These are phyloP conservation scores for Petrolisthes manimaculis DNA, from an alignment of 2,888 invertebrate genomes.

Conservation along the genomic window DNA sequence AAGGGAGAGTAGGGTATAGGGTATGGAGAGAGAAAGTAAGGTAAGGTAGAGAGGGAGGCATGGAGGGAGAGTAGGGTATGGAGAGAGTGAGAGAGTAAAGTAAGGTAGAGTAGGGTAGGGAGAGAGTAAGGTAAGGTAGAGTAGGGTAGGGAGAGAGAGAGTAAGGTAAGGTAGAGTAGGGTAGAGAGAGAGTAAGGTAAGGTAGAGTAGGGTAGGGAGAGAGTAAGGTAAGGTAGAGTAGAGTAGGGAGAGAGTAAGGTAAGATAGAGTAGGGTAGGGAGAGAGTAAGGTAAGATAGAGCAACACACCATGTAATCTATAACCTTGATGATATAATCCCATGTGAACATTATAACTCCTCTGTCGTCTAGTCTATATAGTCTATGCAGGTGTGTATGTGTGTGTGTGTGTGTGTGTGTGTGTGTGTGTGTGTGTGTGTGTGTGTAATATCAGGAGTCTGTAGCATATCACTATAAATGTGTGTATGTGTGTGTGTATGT, in stretches of 20 bases:
- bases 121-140: not conserved
- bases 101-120: not conserved
- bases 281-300: not conserved
- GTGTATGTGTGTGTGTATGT: constrained; percentile 7
- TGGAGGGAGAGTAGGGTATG: not conserved
- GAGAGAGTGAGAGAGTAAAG: not conserved
- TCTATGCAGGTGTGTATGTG: constrained; percentile 5
- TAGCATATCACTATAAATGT: not conserved
- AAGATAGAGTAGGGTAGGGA: not conserved
- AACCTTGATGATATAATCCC: not conserved
- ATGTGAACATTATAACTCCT: not conserved
- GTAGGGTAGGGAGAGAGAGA: not conserved
- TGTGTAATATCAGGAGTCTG: constrained; percentile 13
- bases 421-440: constrained; percentile 22
- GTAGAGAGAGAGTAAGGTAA: not conserved
- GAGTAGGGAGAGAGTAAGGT: not conserved
- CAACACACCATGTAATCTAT: not conserved
- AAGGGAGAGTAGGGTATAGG: not conserved
- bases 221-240: not conserved
- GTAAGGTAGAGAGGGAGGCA: not conserved
- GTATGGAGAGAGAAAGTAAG: not conserved
- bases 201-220: not conserved
- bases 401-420: constrained; percentile 3
- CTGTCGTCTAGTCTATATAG: not conserved
- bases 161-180: not conserved